Conservation (phyloP, 1,140 invertebrate species). For the Gryllus bimaculatus region DNA sequence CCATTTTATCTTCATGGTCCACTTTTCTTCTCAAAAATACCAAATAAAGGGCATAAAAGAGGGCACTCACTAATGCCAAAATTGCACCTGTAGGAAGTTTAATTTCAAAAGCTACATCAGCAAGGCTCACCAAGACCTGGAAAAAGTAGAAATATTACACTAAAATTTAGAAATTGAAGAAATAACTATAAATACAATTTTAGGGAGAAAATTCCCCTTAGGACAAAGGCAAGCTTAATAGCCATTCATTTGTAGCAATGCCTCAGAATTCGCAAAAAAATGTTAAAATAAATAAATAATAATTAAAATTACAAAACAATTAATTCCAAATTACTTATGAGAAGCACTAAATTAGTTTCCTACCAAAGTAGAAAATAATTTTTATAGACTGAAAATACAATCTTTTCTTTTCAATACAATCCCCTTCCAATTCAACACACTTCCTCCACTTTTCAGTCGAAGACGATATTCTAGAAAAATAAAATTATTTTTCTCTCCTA, state of each 20-base stretch:
- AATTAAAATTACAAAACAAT: background rate
- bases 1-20: conserved; percentile 77
- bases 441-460: too few species aligned
- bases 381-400: too few species aligned
- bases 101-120: conserved; percentile 49
- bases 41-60: conserved; percentile 75
- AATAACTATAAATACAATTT: background rate
- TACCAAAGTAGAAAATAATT: too few species aligned
- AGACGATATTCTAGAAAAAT: too few species aligned
- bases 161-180: background rate
- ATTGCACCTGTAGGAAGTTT: conserved; percentile 59
- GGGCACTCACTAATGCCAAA: conserved; percentile 68
- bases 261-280: background rate
- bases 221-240: too few species aligned
- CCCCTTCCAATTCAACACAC: too few species aligned
- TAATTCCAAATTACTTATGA: too few species aligned
- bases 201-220: too few species aligned
- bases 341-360: too few species aligned
- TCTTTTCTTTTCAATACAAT: too few species aligned
- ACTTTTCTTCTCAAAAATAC: conserved; percentile 72
- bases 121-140: conserved; percentile 58
- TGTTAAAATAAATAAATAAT: background rate
- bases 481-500: too few species aligned
- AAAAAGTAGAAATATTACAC: conserved; percentile 26
- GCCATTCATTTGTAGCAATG: too few species aligned